Conservation (phyloP, 2,888 invertebrate species). For the Drosophila neotestacea region DNA sequence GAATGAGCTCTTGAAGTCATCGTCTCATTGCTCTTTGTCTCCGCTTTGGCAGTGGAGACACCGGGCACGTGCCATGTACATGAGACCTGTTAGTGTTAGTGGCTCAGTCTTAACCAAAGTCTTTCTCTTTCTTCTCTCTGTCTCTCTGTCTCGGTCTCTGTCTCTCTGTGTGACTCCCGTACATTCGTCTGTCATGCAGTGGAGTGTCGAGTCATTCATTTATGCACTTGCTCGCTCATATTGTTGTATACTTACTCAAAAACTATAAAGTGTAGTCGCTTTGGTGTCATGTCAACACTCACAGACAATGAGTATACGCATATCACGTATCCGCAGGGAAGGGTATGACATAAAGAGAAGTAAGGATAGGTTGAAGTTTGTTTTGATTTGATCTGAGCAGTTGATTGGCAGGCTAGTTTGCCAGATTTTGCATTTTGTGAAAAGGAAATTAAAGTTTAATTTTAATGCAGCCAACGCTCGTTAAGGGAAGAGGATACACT, state of each 20-base stretch:
- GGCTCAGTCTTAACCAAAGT: not conserved
- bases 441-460: conserved; percentile 63
- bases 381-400: conserved; percentile 60
- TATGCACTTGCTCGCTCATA: conserved; percentile 65
- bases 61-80: conserved; percentile 39
- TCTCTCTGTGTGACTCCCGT: not conserved
- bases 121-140: not conserved
- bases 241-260: conserved; percentile 63
- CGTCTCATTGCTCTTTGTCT: conserved; percentile 35
- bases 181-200: conserved; percentile 30
- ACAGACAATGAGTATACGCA: conserved; percentile 18
- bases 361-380: conserved; percentile 20
- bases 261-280: conserved; percentile 63
- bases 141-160: not conserved
- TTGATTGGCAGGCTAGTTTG: not conserved
- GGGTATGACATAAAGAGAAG: not conserved
- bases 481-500: conserved; percentile 10
- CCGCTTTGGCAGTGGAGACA: conserved; percentile 23
- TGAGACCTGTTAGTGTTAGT: conserved; percentile 20
- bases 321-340: conserved; percentile 5
- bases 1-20: conserved; percentile 30
- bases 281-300: conserved; percentile 61
- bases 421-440: conserved; percentile 32
- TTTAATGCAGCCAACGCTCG: conserved; percentile 46
- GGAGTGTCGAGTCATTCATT: conserved; percentile 67